Conservation (phyloP, 1,140 invertebrate genomes). For the Drosophila ambigua region DNA sequence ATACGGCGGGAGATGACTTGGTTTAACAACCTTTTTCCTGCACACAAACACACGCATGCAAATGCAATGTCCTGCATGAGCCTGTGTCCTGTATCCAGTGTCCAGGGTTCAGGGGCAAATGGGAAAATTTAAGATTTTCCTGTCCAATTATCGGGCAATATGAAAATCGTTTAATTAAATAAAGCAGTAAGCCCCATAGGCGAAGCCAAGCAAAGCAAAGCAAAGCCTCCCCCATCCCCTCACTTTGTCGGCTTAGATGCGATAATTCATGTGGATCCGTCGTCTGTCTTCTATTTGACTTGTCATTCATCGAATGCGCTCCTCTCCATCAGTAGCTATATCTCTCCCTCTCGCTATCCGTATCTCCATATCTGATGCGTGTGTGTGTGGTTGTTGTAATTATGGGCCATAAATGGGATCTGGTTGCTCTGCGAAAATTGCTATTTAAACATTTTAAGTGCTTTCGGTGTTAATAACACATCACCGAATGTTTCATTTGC, state of each 20-base stretch:
- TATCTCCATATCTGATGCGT: background rate
- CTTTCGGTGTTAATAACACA: slow-evolving; percentile 75
- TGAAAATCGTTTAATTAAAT: slow-evolving; percentile 62
- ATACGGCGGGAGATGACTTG: slow-evolving; percentile 39
- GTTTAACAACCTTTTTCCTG: slow-evolving; percentile 19
- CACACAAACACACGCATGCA: background rate
- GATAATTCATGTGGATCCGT: slow-evolving; percentile 19
- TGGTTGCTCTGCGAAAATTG: slow-evolving; percentile 43
- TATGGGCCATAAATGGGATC: slow-evolving; percentile 48
- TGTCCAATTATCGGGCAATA: slow-evolving; percentile 49
- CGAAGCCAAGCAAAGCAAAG: background rate
- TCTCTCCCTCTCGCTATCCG: background rate
- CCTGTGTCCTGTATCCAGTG: too few species aligned
- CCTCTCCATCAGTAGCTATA: background rate
- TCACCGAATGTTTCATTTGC: slow-evolving; percentile 74
- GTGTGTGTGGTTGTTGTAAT: slow-evolving; percentile 55
- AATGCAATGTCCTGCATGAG: too few species aligned
- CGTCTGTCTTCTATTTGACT: slow-evolving; percentile 41
- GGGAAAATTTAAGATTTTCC: slow-evolving; percentile 37
- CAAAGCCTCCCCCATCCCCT: background rate
- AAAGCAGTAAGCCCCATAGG: background rate
- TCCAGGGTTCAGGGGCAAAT: too few species aligned
- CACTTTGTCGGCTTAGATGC: slow-evolving; percentile 25
- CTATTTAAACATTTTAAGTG: slow-evolving; percentile 76
- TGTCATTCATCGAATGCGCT: slow-evolving; percentile 32